phyloP scores from a whole-genome alignment of 2,113 vertebrate genomes.

The Triplophysa tibetana region DNA sequence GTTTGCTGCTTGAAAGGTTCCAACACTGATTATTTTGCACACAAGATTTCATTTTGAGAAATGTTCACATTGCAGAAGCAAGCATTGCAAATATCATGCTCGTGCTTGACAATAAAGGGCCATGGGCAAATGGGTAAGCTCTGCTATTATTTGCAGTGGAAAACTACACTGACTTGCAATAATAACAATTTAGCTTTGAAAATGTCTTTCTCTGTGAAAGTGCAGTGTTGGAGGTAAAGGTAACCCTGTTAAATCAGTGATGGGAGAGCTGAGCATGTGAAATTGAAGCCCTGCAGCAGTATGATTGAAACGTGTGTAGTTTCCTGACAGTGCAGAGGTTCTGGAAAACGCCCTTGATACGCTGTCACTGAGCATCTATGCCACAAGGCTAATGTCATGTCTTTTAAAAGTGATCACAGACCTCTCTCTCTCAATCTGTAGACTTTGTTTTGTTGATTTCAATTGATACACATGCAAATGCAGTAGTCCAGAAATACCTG shows the following conservation, averaged over 20 bases:
- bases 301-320: not conserved
- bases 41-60: not conserved
- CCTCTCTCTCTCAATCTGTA: not conserved
- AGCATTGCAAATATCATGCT: not conserved
- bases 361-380: slow-evolving; percentile 36
- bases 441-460: too few relatives aligned
- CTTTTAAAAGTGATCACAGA: not conserved
- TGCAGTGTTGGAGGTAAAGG: not conserved
- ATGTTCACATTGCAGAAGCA: not conserved
- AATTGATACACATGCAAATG: too few relatives aligned
- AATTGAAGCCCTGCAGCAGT: slow-evolving; percentile 13
- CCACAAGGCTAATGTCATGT: slow-evolving; percentile 32
- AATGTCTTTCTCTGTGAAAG: not conserved
- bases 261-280: slow-evolving; percentile 18
- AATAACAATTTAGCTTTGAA: not conserved
- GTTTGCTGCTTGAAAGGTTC: not conserved
- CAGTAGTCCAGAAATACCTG: too few relatives aligned
- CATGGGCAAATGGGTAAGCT: not conserved
- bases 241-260: slow-evolving; percentile 37
- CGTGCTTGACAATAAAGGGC: not conserved
- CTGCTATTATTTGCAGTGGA: not conserved
- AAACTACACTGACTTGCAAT: not conserved
- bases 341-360: slow-evolving; percentile 1
- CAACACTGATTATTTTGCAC: not conserved
- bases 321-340: slow-evolving; percentile 18